phyloP scores from a whole-genome alignment of 1,140 invertebrate species.

The Trypoxylus dichotomus region DNA sequence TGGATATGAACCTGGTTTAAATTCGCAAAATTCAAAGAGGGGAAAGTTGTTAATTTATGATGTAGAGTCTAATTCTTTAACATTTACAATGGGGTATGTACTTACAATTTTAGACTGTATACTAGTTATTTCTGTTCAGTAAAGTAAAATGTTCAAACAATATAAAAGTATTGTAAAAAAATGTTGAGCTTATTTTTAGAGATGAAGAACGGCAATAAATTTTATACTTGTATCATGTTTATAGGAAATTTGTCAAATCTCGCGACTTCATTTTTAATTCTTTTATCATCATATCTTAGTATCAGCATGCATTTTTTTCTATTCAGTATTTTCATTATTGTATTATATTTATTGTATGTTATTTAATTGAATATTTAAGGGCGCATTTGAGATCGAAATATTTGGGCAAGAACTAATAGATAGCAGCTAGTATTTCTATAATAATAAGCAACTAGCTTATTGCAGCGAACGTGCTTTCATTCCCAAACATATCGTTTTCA shows the following conservation, averaged over 20 bases:
- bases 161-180: neutral
- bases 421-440: neutral
- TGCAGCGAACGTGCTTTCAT: neutral
- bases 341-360: slow-evolving; percentile 22
- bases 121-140: neutral
- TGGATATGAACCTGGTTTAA: too few relatives aligned
- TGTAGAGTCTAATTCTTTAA: too few relatives aligned
- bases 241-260: neutral
- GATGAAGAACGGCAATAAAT: neutral
- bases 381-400: neutral
- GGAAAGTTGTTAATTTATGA: too few relatives aligned
- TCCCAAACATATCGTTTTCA: neutral
- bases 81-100: too few relatives aligned
- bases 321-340: slow-evolving; percentile 24
- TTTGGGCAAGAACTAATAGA: neutral
- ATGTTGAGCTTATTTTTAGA: neutral
- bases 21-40: too few relatives aligned
- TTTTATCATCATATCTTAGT: neutral
- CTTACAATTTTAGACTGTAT: neutral
- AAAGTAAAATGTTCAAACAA: slow-evolving; percentile 15
- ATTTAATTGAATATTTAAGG: slow-evolving; percentile 14
- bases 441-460: neutral
- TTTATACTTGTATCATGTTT: neutral
- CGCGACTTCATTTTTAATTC: slow-evolving; percentile 12
- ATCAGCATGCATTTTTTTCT: neutral